Conservation (phyloP, 2,797 vertebrate genomes). For the Microctenopoma stevenorrisi region DNA sequence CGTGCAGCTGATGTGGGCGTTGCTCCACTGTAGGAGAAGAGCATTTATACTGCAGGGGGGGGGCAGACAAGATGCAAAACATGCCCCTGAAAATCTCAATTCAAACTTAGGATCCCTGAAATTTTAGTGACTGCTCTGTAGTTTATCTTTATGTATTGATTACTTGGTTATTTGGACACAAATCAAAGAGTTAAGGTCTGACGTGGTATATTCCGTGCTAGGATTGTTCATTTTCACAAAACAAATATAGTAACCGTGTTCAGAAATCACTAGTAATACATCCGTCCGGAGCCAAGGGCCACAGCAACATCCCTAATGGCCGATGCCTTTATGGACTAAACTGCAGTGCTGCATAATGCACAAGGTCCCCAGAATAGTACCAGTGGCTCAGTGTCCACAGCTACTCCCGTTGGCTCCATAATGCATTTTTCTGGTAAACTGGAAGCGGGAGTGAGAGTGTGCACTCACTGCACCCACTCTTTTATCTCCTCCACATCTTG, state of each 20-base stretch:
- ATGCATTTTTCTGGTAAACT: conserved; percentile 64
- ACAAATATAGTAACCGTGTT: too few relatives aligned
- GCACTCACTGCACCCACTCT: conserved; percentile 5
- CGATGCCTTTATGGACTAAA: conserved; percentile 36
- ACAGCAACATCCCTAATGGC: background rate
- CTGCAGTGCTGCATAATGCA: conserved; percentile 60
- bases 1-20: conserved; percentile 69
- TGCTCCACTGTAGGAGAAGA: conserved; percentile 32
- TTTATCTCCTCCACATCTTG: conserved; percentile 24
- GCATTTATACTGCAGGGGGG: background rate
- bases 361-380: conserved; percentile 55
- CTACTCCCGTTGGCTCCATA: conserved; percentile 60
- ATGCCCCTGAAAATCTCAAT: background rate
- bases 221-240: background rate
- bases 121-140: background rate
- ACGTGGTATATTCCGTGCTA: background rate
- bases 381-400: conserved; percentile 40
- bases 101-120: too few relatives aligned
- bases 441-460: conserved; percentile 17
- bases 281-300: background rate
- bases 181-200: background rate
- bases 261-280: conserved; percentile 15
- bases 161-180: background rate
- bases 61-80: background rate
- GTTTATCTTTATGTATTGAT: background rate